Evolutionary conservation across 2,797 vertebrate genomes (phyloP).

Genomic region (Gymnopithys bicolor): DNA sequence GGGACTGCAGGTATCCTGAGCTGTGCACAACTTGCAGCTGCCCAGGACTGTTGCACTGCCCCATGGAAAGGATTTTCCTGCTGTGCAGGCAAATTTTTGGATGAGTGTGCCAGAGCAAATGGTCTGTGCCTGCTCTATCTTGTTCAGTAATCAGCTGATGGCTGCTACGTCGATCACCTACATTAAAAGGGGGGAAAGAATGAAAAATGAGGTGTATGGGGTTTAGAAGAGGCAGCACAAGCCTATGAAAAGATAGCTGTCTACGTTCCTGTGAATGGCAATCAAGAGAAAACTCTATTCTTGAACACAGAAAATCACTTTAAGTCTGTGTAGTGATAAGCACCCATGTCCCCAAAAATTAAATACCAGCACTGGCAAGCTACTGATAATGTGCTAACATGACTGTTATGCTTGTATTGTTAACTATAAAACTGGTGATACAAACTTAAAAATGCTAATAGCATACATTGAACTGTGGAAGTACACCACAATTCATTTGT

Average conservation of each 20-base stretch:
- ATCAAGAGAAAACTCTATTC: background rate
- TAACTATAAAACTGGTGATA: background rate
- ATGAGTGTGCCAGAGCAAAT: background rate
- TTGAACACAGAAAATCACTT: background rate
- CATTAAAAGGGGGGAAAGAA: background rate
- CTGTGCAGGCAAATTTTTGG: background rate
- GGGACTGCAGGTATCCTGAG: background rate
- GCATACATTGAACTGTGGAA: background rate
- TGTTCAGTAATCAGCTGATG: background rate
- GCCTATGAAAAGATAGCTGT: background rate
- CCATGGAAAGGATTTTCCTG: background rate
- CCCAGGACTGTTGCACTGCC: background rate
- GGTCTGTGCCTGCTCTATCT: background rate
- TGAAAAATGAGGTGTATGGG: background rate
- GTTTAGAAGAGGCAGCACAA: background rate
- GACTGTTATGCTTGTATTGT: conserved; percentile 4
- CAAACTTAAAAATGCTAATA: conserved; percentile 36
- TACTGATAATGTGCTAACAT: conserved; percentile 25
- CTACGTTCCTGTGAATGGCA: background rate
- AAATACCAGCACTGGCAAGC: conserved; percentile 14
- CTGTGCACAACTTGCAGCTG: background rate
- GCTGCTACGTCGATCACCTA: background rate
- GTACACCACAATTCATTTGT: conserved; percentile 10
- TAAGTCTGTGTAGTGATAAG: conserved; percentile 15
- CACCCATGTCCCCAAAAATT: background rate